These are phyloP conservation scores for Geococcyx californianus DNA, from an alignment of 2,113 vertebrate species.

Conservation along the genomic window DNA sequence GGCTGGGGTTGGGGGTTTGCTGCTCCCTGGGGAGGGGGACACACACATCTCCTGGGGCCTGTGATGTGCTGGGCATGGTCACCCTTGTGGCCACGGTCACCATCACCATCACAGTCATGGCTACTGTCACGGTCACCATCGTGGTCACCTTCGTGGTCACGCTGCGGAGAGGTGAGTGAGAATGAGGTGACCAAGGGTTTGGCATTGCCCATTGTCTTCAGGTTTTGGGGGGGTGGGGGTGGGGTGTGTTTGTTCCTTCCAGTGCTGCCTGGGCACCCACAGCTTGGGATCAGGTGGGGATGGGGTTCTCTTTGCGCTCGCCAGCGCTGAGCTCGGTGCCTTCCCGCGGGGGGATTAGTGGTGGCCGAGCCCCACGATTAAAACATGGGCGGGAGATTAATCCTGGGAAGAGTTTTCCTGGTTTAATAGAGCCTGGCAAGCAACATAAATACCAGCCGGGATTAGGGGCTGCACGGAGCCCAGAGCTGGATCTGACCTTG, in stretches of 20 bases:
- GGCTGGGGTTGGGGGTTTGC: background rate
- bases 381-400: background rate
- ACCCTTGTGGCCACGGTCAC: no score
- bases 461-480: background rate
- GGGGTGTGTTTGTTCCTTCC: accelerated
- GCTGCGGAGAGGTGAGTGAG: background rate
- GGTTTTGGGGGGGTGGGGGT: background rate
- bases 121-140: background rate
- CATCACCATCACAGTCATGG: background rate
- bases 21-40: background rate
- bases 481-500: background rate
- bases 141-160: no score
- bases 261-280: background rate
- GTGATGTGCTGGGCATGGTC: accelerated
- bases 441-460: background rate
- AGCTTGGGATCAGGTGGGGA: accelerated
- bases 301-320: accelerated
- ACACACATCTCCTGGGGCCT: background rate
- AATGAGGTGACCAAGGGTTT: accelerated
- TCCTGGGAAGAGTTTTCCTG: background rate
- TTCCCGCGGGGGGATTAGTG: background rate
- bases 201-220: accelerated
- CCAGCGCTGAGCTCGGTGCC: background rate
- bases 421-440: background rate
- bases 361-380: background rate